Percentiles rank a stretch among this genome's conserved stretches.
Evolutionary conservation across 2,888 invertebrate genomes (phyloP).

Genomic region (Volucella bombylans): DNA sequence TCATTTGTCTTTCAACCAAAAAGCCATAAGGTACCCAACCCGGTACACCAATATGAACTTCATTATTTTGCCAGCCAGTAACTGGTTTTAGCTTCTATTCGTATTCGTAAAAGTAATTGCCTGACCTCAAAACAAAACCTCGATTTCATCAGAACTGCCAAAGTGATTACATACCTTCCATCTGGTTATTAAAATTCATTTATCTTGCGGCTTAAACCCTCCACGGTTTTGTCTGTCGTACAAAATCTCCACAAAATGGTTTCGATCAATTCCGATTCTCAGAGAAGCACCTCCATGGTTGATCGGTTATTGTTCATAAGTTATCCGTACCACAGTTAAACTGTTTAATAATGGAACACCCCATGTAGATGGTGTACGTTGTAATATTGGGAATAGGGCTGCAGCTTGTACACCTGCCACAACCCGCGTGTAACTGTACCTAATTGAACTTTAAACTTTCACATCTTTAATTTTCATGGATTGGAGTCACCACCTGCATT

Average conservation of each 20-base stretch:
- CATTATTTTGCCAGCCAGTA: constrained; percentile 7
- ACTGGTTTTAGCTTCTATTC: background rate
- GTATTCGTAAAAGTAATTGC: constrained; percentile 12
- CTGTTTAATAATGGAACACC: constrained; percentile 48
- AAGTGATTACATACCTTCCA: constrained; percentile 8
- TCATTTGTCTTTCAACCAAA: constrained; percentile 13
- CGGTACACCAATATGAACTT: constrained; percentile 4
- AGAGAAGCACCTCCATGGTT: constrained; percentile 27
- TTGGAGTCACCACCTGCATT: constrained; percentile 21
- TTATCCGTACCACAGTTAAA: constrained; percentile 15
- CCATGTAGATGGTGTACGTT: background rate
- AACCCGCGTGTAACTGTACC: constrained; percentile 44
- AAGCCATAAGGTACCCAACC: constrained; percentile 8
- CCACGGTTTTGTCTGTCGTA: background rate
- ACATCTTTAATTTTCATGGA: constrained; percentile 64
- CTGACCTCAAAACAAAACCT: constrained; percentile 36
- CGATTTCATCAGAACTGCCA: constrained; percentile 32
- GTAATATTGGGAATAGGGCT: constrained; percentile 1
- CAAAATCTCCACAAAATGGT: constrained; percentile 18
- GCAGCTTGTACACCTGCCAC: background rate
- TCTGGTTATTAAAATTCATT: constrained; percentile 40
- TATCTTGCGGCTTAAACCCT: constrained; percentile 27
- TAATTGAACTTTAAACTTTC: constrained; percentile 50
- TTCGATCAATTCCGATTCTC: constrained; percentile 31
- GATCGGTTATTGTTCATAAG: constrained; percentile 54